These are phyloP conservation scores for Calcarius ornatus DNA, from an alignment of 2,113 vertebrate genomes.

Conservation along the genomic window DNA sequence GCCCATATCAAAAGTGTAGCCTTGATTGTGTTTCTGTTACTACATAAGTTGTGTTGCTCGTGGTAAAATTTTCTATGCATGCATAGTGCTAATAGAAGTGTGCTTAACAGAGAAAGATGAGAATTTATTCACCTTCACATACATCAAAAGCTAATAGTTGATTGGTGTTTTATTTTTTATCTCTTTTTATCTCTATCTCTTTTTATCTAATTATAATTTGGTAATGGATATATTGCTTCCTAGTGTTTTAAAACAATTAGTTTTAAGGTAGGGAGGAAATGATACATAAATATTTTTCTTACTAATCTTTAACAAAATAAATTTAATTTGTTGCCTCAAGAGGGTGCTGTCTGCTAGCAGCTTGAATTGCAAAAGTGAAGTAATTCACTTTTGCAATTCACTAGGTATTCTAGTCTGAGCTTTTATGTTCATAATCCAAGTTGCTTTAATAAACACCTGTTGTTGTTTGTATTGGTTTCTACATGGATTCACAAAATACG, in stretches of 20 bases:
- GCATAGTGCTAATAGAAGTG: neutral
- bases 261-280: neutral
- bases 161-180: neutral
- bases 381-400: neutral
- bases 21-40: neutral
- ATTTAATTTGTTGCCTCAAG: constrained; percentile 52
- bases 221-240: neutral
- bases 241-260: neutral
- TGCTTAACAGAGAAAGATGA: neutral
- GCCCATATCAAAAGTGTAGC: neutral
- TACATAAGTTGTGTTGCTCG: neutral
- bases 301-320: neutral
- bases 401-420: neutral
- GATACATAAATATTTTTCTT: neutral
- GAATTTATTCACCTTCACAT: neutral
- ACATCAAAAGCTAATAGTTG: neutral
- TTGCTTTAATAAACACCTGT: neutral
- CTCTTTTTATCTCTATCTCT: neutral
- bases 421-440: neutral
- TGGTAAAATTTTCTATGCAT: neutral
- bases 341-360: constrained; percentile 67
- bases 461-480: neutral
- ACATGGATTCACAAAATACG: neutral
- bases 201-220: neutral
- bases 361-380: neutral